Evolutionary conservation across 2,113 vertebrate species (phyloP).

Genomic region (Neotoma lepida): DNA sequence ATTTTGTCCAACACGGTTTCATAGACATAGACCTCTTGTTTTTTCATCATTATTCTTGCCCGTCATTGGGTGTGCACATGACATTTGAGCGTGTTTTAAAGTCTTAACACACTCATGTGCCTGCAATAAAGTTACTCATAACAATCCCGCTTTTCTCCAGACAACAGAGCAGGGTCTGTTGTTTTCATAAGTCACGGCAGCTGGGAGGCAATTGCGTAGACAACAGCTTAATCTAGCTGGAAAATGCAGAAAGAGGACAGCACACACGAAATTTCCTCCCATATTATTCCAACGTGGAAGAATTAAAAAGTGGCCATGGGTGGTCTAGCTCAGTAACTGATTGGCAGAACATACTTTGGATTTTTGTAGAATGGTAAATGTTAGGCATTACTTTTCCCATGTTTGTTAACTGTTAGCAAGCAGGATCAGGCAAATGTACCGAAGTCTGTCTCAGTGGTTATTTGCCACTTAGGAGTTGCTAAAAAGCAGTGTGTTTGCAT

Average conservation of each 20-base stretch:
- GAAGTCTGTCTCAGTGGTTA: slow-evolving; percentile 60
- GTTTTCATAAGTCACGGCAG: slow-evolving; percentile 92
- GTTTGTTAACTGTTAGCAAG: slow-evolving; percentile 74
- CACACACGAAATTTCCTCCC: slow-evolving; percentile 87
- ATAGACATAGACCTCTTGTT: slow-evolving; percentile 93
- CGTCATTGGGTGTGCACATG: slow-evolving; percentile 93
- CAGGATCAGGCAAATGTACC: slow-evolving; percentile 62
- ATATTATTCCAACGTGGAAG: slow-evolving; percentile 87
- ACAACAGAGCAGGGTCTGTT: slow-evolving; percentile 96
- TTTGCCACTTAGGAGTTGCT: slow-evolving; percentile 72
- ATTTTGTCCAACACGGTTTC: slow-evolving; percentile 91
- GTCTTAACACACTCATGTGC: slow-evolving; percentile 94
- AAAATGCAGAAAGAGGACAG: slow-evolving; percentile 90
- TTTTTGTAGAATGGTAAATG: slow-evolving; percentile 76
- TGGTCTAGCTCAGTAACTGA: slow-evolving; percentile 86
- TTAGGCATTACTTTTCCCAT: slow-evolving; percentile 79
- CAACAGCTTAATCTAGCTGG: slow-evolving; percentile 92
- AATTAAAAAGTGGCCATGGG: slow-evolving; percentile 83
- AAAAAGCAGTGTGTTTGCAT: slow-evolving; percentile 61
- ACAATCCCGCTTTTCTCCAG: slow-evolving; percentile 93
- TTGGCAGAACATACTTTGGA: slow-evolving; percentile 80
- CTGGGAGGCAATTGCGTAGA: slow-evolving; percentile 94
- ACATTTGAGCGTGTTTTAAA: slow-evolving; percentile 93
- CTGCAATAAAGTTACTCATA: slow-evolving; percentile 93
- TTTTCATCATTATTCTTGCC: slow-evolving; percentile 92